phyloP scores from a whole-genome alignment of 2,113 vertebrate genomes.

The Acinonyx jubatus region DNA sequence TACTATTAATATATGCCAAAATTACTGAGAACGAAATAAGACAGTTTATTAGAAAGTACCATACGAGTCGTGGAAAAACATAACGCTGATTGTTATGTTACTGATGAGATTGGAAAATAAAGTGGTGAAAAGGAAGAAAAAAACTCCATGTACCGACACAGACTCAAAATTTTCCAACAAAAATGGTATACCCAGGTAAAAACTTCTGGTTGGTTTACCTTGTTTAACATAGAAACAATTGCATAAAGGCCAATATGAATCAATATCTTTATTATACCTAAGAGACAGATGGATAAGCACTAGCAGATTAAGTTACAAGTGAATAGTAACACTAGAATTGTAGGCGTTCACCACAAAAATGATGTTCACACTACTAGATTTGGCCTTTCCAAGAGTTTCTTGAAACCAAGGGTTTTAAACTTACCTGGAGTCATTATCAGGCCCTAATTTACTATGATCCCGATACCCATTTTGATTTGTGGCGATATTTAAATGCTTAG shows the following conservation, averaged over 20 bases:
- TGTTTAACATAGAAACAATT: slow-evolving; percentile 13
- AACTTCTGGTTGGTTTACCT: not conserved
- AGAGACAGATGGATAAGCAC: not conserved
- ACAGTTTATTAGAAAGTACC: not conserved
- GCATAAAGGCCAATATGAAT: not conserved
- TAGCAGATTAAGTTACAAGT: not conserved
- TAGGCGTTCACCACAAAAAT: not conserved
- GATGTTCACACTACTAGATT: not conserved
- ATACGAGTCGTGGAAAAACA: not conserved
- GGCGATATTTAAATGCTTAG: not conserved
- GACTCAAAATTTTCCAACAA: slow-evolving; percentile 19
- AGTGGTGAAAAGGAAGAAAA: not conserved
- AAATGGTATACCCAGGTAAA: not conserved
- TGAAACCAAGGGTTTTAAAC: not conserved
- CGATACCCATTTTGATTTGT: not conserved
- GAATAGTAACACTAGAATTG: not conserved
- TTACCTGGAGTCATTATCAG: not conserved
- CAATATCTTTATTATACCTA: not conserved
- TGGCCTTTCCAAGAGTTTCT: not conserved
- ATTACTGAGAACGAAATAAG: not conserved
- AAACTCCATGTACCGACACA: not conserved
- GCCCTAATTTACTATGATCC: not conserved
- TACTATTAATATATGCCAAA: not conserved
- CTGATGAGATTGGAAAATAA: not conserved
- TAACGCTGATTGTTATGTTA: not conserved